Evolutionary conservation across 2,113 vertebrate genomes (phyloP).

Genomic region (Tauraco erythrolophus): DNA sequence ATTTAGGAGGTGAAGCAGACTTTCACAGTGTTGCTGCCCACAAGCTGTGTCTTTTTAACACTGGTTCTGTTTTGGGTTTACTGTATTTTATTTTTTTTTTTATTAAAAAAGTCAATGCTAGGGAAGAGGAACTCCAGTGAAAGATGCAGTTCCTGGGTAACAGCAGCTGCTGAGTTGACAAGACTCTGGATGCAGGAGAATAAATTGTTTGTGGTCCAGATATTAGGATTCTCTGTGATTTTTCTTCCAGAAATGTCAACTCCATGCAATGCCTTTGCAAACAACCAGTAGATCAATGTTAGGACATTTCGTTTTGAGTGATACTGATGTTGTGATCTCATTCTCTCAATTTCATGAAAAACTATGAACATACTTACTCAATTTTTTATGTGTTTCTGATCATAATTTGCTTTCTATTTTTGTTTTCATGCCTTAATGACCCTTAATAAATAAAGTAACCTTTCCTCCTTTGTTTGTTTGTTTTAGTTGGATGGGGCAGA

Average conservation of each 20-base stretch:
- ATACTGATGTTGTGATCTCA: neutral
- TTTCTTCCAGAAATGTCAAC: neutral
- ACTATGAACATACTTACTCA: neutral
- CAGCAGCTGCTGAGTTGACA: neutral
- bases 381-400: neutral
- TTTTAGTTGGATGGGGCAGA: conserved; percentile 90
- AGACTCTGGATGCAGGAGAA: neutral
- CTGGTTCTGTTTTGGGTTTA: neutral
- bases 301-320: neutral
- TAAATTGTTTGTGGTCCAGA: neutral
- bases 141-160: neutral
- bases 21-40: neutral
- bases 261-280: neutral
- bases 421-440: neutral
- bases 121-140: neutral
- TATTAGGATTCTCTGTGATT: neutral
- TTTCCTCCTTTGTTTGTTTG: conserved; percentile 40
- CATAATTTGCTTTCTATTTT: neutral
- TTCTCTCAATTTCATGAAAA: neutral
- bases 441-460: neutral
- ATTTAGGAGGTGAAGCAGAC: neutral
- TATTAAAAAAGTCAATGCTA: neutral
- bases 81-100: neutral
- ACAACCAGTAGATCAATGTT: neutral
- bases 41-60: neutral